These are phyloP conservation scores for Luscinia luscinia DNA, from an alignment of 2,797 vertebrate species.

Conservation along the genomic window DNA sequence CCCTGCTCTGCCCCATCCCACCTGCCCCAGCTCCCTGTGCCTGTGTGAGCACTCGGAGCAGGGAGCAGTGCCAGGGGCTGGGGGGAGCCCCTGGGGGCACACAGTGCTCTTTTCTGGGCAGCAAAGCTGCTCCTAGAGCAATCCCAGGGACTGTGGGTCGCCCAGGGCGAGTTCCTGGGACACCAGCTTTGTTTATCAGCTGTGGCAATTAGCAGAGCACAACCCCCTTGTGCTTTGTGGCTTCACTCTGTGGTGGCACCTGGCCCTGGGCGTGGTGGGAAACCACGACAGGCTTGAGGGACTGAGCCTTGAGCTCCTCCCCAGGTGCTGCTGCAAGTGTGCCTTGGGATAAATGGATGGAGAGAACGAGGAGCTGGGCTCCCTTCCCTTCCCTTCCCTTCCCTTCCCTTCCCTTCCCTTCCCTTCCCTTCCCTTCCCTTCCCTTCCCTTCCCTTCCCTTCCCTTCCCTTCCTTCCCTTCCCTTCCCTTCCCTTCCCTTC, in stretches of 20 bases:
- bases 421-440: not conserved
- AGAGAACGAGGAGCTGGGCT: not conserved
- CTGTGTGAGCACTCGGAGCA: not conserved
- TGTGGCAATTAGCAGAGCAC: constrained; percentile 35
- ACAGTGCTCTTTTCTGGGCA: not conserved
- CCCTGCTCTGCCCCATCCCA: not conserved
- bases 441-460: not conserved
- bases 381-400: not conserved
- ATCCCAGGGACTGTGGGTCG: constrained; percentile 32
- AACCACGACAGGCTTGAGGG: accelerated
- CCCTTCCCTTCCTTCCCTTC: not conserved
- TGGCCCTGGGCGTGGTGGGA: not conserved
- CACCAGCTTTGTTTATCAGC: not conserved
- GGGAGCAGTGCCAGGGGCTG: not conserved
- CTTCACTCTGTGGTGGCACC: not conserved
- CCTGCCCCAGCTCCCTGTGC: not conserved
- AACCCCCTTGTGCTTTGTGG: not conserved
- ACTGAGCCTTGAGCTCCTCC: not conserved
- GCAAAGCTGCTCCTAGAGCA: constrained; percentile 36
- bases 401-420: not conserved
- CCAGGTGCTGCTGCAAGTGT: accelerated
- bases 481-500: not conserved
- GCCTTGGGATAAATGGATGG: not conserved
- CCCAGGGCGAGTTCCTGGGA: constrained; percentile 43
- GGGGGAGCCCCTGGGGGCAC: not conserved